phyloP scores from a whole-genome alignment of 2,113 vertebrate species.

The Craseonycteris thonglongyai region DNA sequence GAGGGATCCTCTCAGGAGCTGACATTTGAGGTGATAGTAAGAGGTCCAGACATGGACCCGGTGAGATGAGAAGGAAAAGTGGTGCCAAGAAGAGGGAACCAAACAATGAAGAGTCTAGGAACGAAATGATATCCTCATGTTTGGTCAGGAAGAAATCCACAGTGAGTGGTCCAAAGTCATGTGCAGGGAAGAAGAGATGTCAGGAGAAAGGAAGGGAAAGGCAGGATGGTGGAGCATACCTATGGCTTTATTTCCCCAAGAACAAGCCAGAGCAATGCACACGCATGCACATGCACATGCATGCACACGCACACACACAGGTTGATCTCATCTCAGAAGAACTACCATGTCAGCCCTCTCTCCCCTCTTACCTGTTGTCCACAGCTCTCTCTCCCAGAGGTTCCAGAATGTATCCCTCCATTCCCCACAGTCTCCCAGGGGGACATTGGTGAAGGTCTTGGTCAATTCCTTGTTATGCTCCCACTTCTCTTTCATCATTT shows the following conservation, averaged over 20 bases:
- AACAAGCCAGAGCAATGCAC: fast-evolving
- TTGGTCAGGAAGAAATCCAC: background rate
- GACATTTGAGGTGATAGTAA: fast-evolving
- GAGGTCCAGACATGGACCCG: background rate
- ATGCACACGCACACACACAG: background rate
- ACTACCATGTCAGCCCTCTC: background rate
- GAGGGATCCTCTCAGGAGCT: background rate
- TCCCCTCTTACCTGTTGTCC: too few species aligned
- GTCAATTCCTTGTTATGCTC: too few species aligned
- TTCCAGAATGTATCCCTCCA: too few species aligned
- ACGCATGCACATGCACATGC: background rate
- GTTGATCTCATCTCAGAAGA: too few species aligned
- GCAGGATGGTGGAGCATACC: background rate
- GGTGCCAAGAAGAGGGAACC: background rate
- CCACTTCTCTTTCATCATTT: too few species aligned
- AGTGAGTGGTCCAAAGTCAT: fast-evolving
- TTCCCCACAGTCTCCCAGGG: too few species aligned
- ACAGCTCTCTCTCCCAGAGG: too few species aligned
- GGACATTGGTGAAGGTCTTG: too few species aligned
- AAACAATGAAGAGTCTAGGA: background rate
- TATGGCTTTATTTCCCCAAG: background rate
- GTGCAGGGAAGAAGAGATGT: too few species aligned
- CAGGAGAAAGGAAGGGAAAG: background rate
- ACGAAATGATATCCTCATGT: background rate
- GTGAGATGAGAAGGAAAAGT: background rate